These are phyloP conservation scores for Thysanoteuthis rhombus DNA, from an alignment of 2,888 invertebrate species.

Conservation along the genomic window DNA sequence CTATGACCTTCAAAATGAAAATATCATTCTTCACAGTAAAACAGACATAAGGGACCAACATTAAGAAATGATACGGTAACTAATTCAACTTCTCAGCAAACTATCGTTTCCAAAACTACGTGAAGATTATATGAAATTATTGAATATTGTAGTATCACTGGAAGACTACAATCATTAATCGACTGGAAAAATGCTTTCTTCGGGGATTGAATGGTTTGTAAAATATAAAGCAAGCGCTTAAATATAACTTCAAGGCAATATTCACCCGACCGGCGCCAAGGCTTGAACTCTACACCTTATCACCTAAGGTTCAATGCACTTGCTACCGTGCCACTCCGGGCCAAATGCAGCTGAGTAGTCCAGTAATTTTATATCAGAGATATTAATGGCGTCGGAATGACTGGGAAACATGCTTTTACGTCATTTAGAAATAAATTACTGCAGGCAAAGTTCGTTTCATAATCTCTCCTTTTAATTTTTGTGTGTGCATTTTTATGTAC, in stretches of 20 bases:
- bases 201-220: neutral
- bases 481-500: neutral
- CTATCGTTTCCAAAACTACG: no score
- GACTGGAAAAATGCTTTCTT: neutral
- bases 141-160: no score
- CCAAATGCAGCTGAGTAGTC: neutral
- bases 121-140: no score
- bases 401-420: neutral
- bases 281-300: neutral
- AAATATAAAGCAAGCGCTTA: no score
- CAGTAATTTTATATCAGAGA: neutral
- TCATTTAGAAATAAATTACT: neutral
- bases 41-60: no score
- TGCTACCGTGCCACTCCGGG: neutral
- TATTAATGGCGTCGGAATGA: neutral
- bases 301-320: neutral
- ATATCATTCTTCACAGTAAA: no score
- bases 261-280: neutral
- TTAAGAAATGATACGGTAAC: no score
- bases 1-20: no score
- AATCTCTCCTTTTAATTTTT: neutral
- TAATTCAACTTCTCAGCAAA: no score
- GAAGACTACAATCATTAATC: no score
- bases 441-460: neutral
- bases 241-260: neutral